These are phyloP conservation scores for Urosaurus nigricauda DNA, from an alignment of 2,797 vertebrate species.

Conservation along the genomic window DNA sequence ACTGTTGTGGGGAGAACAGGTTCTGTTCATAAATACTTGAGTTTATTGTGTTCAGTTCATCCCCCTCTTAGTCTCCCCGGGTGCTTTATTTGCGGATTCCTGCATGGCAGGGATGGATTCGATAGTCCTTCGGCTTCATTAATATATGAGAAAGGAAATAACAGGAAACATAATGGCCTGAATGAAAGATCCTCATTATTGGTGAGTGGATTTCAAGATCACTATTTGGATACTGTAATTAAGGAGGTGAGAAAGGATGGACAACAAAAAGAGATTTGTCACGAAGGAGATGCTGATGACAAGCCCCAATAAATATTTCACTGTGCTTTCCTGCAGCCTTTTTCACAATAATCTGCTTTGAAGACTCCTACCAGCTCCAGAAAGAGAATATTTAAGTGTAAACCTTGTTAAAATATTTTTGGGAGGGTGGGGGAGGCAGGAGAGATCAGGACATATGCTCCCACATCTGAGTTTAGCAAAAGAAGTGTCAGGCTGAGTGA, in stretches of 20 bases:
- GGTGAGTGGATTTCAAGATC: background rate
- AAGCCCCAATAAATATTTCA: conserved; percentile 48
- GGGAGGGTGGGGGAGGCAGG: background rate
- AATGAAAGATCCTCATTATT: background rate
- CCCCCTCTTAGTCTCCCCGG: too few species aligned
- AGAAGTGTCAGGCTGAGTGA: background rate
- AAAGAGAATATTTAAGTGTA: conserved; percentile 30
- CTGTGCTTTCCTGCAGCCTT: background rate
- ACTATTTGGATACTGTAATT: background rate
- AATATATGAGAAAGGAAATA: background rate
- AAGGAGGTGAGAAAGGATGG: conserved; percentile 31
- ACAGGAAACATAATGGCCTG: background rate
- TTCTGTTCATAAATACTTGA: conserved; percentile 62
- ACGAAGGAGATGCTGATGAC: background rate
- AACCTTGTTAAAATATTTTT: conserved; percentile 18
- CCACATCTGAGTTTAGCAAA: background rate
- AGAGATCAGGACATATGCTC: background rate
- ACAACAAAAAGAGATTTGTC: background rate
- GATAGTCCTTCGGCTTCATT: background rate
- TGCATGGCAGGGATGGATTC: too few species aligned
- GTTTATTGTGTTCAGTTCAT: conserved; percentile 35
- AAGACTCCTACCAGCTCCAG: conserved; percentile 28
- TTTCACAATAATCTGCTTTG: conserved; percentile 28
- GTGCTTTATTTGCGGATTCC: too few species aligned
- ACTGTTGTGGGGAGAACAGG: conserved; percentile 61